These are phyloP conservation scores for Campoplex nolae DNA, from an alignment of 2,888 invertebrate species.

Conservation along the genomic window DNA sequence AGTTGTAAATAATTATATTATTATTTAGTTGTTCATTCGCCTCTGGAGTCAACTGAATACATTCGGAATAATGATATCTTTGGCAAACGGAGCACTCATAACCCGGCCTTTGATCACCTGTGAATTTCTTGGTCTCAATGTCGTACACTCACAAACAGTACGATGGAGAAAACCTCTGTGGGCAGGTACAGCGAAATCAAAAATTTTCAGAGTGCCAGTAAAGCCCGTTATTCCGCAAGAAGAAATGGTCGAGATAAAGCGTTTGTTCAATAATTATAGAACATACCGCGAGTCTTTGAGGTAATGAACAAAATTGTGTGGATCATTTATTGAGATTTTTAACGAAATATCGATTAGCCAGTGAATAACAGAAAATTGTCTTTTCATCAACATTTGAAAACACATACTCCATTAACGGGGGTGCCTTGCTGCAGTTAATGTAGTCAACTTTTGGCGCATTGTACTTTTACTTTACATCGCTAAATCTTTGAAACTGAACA, in stretches of 20 bases:
- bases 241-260: conserved; percentile 88
- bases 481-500: too few species aligned
- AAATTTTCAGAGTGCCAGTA: conserved; percentile 90
- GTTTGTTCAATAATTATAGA: conserved; percentile 90
- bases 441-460: too few species aligned
- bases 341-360: too few species aligned
- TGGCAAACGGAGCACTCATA: conserved; percentile 51
- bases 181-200: conserved; percentile 92
- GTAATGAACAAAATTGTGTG: conserved; percentile 78
- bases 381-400: neutral
- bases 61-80: conserved; percentile 51
- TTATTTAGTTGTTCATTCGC: neutral
- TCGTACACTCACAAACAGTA: conserved; percentile 79
- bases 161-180: conserved; percentile 92
- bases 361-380: neutral
- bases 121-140: conserved; percentile 66
- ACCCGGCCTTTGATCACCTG: conserved; percentile 53
- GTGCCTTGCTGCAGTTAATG: too few species aligned
- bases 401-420: too few species aligned
- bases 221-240: conserved; percentile 87
- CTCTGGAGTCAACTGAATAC: neutral
- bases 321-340: neutral
- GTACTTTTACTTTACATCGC: too few species aligned
- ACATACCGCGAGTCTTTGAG: conserved; percentile 85
- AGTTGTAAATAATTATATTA: neutral